Evolutionary conservation across 2,797 vertebrate genomes (phyloP).

Genomic region (Sebastes miniatus): DNA sequence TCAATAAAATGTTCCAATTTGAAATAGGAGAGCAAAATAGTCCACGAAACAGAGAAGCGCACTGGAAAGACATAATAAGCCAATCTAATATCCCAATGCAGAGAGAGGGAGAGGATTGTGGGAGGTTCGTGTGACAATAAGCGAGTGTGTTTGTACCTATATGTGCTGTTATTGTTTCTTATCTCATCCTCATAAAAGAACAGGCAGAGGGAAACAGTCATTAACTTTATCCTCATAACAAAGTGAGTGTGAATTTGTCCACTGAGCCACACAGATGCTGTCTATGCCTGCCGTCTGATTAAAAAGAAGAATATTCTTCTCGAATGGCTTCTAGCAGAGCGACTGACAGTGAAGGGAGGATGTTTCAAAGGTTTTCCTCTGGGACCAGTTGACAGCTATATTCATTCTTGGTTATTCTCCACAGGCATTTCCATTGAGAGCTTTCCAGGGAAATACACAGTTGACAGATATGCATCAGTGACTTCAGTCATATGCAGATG

Average conservation of each 20-base stretch:
- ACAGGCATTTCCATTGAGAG: slow-evolving; percentile 39
- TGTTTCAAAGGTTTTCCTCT: slow-evolving; percentile 46
- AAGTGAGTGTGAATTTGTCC: slow-evolving; percentile 4
- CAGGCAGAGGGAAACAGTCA: slow-evolving; percentile 12
- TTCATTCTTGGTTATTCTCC: slow-evolving; percentile 60
- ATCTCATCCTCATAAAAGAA: slow-evolving; percentile 33
- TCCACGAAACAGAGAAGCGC: background rate
- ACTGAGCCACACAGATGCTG: slow-evolving; percentile 3
- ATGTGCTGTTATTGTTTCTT: slow-evolving; percentile 32
- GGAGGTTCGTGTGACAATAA: background rate
- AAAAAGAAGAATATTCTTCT: slow-evolving; percentile 43
- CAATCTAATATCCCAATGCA: background rate
- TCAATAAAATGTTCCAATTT: background rate
- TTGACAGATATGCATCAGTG: slow-evolving; percentile 70
- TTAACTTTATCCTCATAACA: slow-evolving; percentile 32
- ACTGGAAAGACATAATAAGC: background rate
- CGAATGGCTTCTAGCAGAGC: slow-evolving; percentile 22
- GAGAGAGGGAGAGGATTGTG: background rate
- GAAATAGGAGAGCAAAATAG: background rate
- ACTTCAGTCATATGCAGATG: slow-evolving; percentile 66
- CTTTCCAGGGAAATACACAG: slow-evolving; percentile 55
- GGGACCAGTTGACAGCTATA: slow-evolving; percentile 70
- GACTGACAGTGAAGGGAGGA: slow-evolving; percentile 39
- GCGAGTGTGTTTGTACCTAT: slow-evolving; percentile 3
- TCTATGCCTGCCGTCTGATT: slow-evolving; percentile 29